Evolutionary conservation across 2,113 vertebrate genomes (phyloP).

Genomic region (Seriola quinqueradiata): DNA sequence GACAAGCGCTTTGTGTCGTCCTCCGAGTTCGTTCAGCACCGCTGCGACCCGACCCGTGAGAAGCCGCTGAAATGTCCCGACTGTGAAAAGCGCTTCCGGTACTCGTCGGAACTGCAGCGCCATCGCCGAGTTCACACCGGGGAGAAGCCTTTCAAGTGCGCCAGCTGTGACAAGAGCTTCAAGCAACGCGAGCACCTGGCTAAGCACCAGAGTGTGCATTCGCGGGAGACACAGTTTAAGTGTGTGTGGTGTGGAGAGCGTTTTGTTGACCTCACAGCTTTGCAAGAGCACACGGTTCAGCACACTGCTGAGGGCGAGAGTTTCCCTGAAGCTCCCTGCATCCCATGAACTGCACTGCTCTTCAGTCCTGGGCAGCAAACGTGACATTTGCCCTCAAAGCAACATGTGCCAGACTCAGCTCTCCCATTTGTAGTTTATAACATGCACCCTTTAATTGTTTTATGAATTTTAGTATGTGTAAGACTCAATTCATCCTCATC

Average conservation of each 20-base stretch:
- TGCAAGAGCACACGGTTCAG: slow-evolving; percentile 97
- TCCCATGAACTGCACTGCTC: slow-evolving; percentile 77
- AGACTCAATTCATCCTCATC: slow-evolving; percentile 33
- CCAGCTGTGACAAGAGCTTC: slow-evolving; percentile 96
- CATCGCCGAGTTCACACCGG: slow-evolving; percentile 96
- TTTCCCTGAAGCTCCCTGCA: slow-evolving; percentile 93
- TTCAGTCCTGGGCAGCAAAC: slow-evolving; percentile 11
- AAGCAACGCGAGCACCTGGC: slow-evolving; percentile 98
- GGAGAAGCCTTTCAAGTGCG: slow-evolving; percentile 97
- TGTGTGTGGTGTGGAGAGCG: slow-evolving; percentile 97
- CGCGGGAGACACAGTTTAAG: slow-evolving; percentile 96
- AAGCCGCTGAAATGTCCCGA: slow-evolving; percentile 96
- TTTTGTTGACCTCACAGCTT: slow-evolving; percentile 92
- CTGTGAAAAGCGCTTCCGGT: slow-evolving; percentile 97
- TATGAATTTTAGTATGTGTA: slow-evolving; percentile 31
- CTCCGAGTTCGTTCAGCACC: slow-evolving; percentile 96
- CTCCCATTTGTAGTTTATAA: slow-evolving; percentile 49
- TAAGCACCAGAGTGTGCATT: slow-evolving; percentile 96
- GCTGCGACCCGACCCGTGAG: slow-evolving; percentile 93
- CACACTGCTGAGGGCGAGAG: slow-evolving; percentile 92
- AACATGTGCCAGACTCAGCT: slow-evolving; percentile 48
- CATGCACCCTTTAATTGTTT: slow-evolving; percentile 37
- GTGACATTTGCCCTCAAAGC: slow-evolving; percentile 28
- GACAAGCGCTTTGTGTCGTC: slow-evolving; percentile 97
- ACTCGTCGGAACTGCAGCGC: slow-evolving; percentile 95